Evolutionary conservation across 2,888 invertebrate species (phyloP), one percentile per base, ranked within the genome.

Genomic region (Agrochola lota): DNA sequence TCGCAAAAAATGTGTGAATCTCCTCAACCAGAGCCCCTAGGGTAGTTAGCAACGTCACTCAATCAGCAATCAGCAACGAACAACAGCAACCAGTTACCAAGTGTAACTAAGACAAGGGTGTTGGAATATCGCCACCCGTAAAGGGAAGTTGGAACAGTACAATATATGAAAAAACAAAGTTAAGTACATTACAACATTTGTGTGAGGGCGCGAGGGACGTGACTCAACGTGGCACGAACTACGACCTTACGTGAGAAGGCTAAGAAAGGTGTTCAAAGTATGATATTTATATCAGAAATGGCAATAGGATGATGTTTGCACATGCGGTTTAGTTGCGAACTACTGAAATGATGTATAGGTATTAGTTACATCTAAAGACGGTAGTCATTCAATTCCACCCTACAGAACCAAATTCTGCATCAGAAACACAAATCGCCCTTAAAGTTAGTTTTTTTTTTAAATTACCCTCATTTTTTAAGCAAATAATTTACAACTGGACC

Each of bases 111-210:
- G 92, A 94, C 91, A 93, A 91, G 92, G 91, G 92, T 92, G 91
- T 91, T 91, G 91, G 91, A 89, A 91, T 91, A 84, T 85, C 80
- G 85, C 84, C 88, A 90, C 85, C 88, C 88, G 69, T 86, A 81
- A 78, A 80, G 84, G 84, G 77, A 80, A 82, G 77, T 87, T 84
- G 84, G 82, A 87, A 90, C 83, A 89, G 87, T 88, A 89, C 86
- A 86, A 86, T 87, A 80, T 89, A 90, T 88, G 88, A 87, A 86
- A 88, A 90, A 89, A 92, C 92, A 93, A 93, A 94, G 94, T 95
- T 95, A 96, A 96, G 95, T 96, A 96, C 95, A 94, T 91, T 90
- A 87, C 86, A 87, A 89, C 80, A 89, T 77, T 68, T 52, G 87
- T 78, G 85, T 79, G 79, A 74, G 87, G 85, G 74, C 87, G 87